A percentile compares a stretch with the other conserved stretches of the same genome.
phyloP scores from a whole-genome alignment of 2,113 vertebrate genomes.

The Neomonachus schauinslandi region DNA sequence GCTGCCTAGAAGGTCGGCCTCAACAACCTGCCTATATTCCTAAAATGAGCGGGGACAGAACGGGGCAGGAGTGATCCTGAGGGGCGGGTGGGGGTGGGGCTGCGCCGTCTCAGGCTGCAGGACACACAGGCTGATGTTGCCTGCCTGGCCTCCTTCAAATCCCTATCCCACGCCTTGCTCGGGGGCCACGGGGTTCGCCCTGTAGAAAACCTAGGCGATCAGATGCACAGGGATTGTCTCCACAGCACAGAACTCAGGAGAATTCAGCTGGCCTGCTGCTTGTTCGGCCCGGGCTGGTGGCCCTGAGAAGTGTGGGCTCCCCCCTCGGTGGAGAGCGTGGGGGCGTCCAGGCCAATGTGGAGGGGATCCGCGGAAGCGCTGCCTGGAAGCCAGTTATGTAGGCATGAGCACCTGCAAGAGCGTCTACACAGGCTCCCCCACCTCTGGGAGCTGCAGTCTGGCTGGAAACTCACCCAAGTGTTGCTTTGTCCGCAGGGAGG shows the following conservation, averaged over 20 bases:
- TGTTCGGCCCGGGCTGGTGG: not conserved
- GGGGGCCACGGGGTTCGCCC: accelerated
- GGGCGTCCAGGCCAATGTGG: accelerated
- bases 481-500: not conserved
- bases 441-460: too few species aligned
- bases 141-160: not conserved
- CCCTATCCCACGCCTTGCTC: not conserved
- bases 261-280: not conserved
- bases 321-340: too few species aligned
- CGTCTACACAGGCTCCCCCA: accelerated
- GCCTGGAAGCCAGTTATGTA: not conserved
- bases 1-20: not conserved
- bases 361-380: accelerated
- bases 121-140: too few species aligned
- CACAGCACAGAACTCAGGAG: not conserved
- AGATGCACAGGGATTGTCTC: not conserved
- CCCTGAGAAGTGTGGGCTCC: accelerated
- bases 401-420: not conserved
- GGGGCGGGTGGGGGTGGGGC: too few species aligned
- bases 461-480: not conserved
- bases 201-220: not conserved
- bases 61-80: not conserved
- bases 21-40: not conserved
- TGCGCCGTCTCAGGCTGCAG: not conserved
- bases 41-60: accelerated